Conservation (phyloP, 2,888 invertebrate genomes). For the Esperia sulphurella region DNA sequence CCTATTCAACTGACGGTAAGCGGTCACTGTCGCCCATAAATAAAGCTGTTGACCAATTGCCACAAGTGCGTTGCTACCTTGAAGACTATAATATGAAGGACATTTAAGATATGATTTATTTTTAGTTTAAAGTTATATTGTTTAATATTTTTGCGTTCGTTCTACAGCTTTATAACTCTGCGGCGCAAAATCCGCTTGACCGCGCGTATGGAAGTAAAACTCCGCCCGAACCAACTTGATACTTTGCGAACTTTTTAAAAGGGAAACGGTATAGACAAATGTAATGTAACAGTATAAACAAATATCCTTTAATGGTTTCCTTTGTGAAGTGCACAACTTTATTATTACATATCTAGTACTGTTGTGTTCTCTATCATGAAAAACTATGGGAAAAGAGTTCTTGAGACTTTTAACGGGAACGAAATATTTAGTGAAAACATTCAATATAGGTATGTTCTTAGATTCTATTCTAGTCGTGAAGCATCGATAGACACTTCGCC, state of each 20-base stretch:
- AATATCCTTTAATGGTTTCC: no score
- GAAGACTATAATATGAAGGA: neutral
- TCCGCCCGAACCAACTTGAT: conserved; percentile 59
- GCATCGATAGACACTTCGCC: no score
- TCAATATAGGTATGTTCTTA: no score
- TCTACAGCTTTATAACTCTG: conserved; percentile 52
- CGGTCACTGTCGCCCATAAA: no score
- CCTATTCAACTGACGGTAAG: no score
- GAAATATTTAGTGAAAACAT: no score
- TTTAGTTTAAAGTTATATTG: neutral
- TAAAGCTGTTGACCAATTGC: no score
- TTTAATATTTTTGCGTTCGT: conserved; percentile 12
- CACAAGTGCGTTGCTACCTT: no score
- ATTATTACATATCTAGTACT: no score
- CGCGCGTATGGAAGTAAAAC: conserved; percentile 70
- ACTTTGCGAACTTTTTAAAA: conserved; percentile 56
- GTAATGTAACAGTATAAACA: neutral
- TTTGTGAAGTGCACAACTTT: no score
- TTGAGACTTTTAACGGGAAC: neutral
- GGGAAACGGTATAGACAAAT: conserved; percentile 12
- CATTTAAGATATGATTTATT: neutral
- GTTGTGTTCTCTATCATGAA: no score
- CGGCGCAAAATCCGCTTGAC: conserved; percentile 74
- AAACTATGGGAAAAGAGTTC: neutral
- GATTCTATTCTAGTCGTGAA: no score